These are phyloP conservation scores for Holotrichia oblita DNA, from an alignment of 1,140 invertebrate genomes.

Conservation along the genomic window DNA sequence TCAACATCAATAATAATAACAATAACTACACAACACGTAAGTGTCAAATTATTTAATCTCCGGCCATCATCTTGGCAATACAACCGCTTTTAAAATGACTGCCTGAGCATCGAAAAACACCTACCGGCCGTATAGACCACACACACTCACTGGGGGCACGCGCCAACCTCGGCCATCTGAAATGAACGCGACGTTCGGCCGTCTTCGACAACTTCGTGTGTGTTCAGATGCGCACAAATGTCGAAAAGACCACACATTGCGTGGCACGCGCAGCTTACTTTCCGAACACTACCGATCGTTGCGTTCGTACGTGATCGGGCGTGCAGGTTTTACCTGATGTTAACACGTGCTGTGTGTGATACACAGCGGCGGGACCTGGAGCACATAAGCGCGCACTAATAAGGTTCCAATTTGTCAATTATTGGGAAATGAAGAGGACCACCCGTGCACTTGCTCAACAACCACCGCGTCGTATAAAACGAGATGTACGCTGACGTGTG, in stretches of 20 bases:
- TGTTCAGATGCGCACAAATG: conserved; percentile 38
- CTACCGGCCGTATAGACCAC: conserved; percentile 10
- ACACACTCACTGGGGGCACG: conserved; percentile 26
- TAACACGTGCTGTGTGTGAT: conserved; percentile 34
- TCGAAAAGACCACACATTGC: conserved; percentile 34
- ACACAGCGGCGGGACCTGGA: conserved; percentile 27
- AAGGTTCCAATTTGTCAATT: conserved; percentile 41
- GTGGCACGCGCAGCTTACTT: conserved; percentile 30
- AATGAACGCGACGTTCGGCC: conserved; percentile 8
- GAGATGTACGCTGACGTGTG: conserved; percentile 1
- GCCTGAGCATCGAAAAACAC: conserved; percentile 28
- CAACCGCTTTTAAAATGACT: conserved; percentile 35
- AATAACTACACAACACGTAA: conserved; percentile 4
- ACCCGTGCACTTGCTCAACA: conserved; percentile 36
- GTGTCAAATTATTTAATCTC: conserved; percentile 37
- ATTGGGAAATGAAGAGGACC: conserved; percentile 37
- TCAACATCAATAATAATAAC: conserved; percentile 30
- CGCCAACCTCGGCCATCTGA: conserved; percentile 34
- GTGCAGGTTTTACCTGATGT: conserved; percentile 28
- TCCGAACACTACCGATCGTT: background rate
- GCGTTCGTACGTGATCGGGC: conserved; percentile 7
- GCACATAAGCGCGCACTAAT: conserved; percentile 39
- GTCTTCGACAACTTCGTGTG: conserved; percentile 36
- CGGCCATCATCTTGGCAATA: conserved; percentile 32
- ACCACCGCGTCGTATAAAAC: conserved; percentile 23